Evolutionary conservation across 2,888 invertebrate genomes (phyloP), one percentile per base, ranked within the genome.

Genomic region (Synergus laeviventris): DNA sequence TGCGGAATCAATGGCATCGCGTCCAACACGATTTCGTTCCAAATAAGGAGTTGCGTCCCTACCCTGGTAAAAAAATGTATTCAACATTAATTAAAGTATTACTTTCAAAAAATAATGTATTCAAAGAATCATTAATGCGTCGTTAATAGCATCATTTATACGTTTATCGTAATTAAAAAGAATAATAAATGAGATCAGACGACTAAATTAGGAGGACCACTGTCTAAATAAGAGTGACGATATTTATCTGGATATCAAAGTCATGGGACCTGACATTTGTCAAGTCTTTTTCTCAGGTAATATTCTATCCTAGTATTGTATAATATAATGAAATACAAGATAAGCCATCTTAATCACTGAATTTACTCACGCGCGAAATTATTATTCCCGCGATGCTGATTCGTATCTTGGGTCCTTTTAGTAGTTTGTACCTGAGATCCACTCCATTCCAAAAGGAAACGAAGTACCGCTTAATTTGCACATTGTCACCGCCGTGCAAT

Each of bases 391-490:
- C 98, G 85, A 98, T 97, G 85, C 97, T 97, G 90, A 98, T 96
- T 87, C 97, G 94, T 91, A 98, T 97, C 92, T 96, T 96, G 73
- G 98, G 97, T 74, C 97, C 97, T 90, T 97, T 97, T 74, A 98
- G 93, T 85, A 97, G 92, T 89, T 97, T 97, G 92, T 98, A 98
- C 83, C 98, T 93, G 81, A 98, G 93, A 91, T 98, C 98, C 21
- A 98, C 98, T 66, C 98, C 98, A 91, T 98, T 98, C 97, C 98
- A 98, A 91, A 98, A 98, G 59, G 97, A 97, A 60, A 98, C 97
- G 90, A 98, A 98, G 91, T 98, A 98, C 78, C 97, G 93, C 90
- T 98, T 98, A 84, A 98, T 97, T 92, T 97, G 94, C 24, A 95
- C 93, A 89, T 95, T 95, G 90, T 95, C 95, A 73, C 95, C 95